phyloP scores from a whole-genome alignment of 2,797 vertebrate genomes.

The Coranthus polyacanthus region DNA sequence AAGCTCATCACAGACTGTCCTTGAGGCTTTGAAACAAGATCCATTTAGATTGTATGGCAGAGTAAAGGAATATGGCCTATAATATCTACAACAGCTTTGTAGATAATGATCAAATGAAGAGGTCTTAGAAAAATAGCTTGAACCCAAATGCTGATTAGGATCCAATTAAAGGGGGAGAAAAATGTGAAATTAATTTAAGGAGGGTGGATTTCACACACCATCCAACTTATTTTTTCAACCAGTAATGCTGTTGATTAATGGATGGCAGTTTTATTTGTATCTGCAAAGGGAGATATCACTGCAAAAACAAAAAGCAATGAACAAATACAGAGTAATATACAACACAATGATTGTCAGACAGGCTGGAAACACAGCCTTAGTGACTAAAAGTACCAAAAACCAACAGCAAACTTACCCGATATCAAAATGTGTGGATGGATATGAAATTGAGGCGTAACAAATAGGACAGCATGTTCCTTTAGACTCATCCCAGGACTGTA shows the following conservation, averaged over 20 bases:
- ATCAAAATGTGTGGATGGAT: slow-evolving; percentile 21
- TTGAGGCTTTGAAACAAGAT: slow-evolving; percentile 85
- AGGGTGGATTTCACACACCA: slow-evolving; percentile 37
- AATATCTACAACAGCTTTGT: slow-evolving; percentile 81
- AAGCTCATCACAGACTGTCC: slow-evolving; percentile 72
- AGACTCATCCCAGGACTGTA: slow-evolving; percentile 64
- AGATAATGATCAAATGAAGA: slow-evolving; percentile 86
- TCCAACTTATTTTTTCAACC: slow-evolving; percentile 12
- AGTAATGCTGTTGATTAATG: slow-evolving; percentile 24
- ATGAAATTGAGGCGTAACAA: slow-evolving; percentile 49
- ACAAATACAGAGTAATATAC: too few relatives aligned
- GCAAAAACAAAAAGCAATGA: too few relatives aligned
- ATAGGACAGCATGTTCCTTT: slow-evolving; percentile 43
- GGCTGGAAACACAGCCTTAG: not conserved
- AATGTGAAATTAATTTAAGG: slow-evolving; percentile 61
- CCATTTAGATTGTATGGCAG: slow-evolving; percentile 82
- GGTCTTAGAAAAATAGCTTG: slow-evolving; percentile 83
- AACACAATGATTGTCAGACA: too few relatives aligned
- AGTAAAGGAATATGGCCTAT: slow-evolving; percentile 79
- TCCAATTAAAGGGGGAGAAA: slow-evolving; percentile 76
- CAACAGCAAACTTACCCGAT: slow-evolving; percentile 17
- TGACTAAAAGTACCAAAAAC: not conserved
- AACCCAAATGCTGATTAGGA: slow-evolving; percentile 82
- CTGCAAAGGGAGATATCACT: too few relatives aligned
- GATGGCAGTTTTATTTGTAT: not conserved